Evolutionary conservation across 2,797 vertebrate species (phyloP).

Genomic region (Diplodus sargus): DNA sequence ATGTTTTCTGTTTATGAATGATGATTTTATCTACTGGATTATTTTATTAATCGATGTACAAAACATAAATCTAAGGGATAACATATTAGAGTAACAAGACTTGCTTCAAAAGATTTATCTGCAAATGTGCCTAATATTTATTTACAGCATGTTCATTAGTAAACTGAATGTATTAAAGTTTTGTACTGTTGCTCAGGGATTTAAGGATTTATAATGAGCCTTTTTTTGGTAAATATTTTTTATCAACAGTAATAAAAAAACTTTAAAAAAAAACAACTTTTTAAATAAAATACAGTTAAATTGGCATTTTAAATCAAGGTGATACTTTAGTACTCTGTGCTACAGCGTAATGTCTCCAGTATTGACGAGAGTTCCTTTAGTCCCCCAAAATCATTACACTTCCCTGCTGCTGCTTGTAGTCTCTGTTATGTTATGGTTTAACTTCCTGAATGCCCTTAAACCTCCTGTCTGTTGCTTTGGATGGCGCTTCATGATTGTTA

Average conservation of each 20-base stretch:
- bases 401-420: constrained; percentile 48
- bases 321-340: not conserved
- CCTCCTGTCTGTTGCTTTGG: constrained; percentile 44
- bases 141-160: not conserved
- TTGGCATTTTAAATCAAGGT: not conserved
- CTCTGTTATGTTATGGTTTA: constrained; percentile 39
- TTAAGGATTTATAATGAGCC: not conserved
- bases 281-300: not conserved
- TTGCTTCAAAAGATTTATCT: too few relatives aligned
- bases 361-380: constrained; percentile 29
- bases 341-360: constrained; percentile 45
- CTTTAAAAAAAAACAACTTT: not conserved
- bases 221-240: not conserved
- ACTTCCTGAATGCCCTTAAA: constrained; percentile 23
- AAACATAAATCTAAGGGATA: not conserved
- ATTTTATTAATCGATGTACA: not conserved
- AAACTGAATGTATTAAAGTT: not conserved
- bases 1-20: too few relatives aligned
- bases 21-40: not conserved
- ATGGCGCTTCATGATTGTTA: constrained; percentile 28
- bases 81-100: not conserved
- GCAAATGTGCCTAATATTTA: too few relatives aligned
- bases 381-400: constrained; percentile 12
- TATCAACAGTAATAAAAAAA: not conserved
- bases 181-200: too few relatives aligned